Conservation (phyloP, 2,113 vertebrate genomes). For the Chloebia gouldiae region DNA sequence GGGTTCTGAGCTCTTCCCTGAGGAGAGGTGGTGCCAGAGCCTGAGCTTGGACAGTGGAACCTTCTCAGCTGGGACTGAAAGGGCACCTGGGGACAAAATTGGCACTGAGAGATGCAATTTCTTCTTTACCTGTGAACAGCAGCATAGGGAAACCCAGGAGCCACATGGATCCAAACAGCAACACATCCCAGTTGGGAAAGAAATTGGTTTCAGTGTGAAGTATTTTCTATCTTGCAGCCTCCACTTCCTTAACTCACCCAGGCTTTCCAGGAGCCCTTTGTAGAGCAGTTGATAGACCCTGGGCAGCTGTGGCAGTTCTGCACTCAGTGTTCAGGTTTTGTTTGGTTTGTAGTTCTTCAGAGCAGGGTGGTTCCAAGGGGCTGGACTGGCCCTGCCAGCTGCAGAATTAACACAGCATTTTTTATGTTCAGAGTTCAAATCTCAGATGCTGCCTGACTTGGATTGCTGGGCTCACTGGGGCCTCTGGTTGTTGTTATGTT, state of each 20-base stretch:
- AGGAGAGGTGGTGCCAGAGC: neutral
- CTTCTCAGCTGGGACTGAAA: neutral
- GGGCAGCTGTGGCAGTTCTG: neutral
- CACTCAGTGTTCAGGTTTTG: neutral
- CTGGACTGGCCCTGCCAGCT: neutral
- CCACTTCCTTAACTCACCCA: neutral
- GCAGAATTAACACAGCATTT: slow-evolving; percentile 46
- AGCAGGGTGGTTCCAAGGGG: neutral
- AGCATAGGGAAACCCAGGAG: neutral
- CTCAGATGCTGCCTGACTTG: neutral
- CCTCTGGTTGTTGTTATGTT: neutral
- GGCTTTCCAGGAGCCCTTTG: neutral
- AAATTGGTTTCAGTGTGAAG: neutral
- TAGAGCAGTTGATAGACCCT: neutral
- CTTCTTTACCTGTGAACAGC: neutral
- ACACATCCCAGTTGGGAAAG: neutral
- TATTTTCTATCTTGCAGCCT: neutral
- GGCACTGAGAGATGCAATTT: neutral
- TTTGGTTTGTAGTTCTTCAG: neutral
- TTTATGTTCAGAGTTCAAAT: slow-evolving; percentile 33
- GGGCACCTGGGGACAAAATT: neutral
- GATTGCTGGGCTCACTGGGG: slow-evolving; percentile 4
- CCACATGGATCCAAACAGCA: neutral
- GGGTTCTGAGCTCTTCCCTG: neutral
- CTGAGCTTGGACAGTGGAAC: neutral